Percentiles rank a stretch among this genome's conserved stretches.
Evolutionary conservation across 2,888 invertebrate species (phyloP).

Genomic region (Thymelicus sylvestris): DNA sequence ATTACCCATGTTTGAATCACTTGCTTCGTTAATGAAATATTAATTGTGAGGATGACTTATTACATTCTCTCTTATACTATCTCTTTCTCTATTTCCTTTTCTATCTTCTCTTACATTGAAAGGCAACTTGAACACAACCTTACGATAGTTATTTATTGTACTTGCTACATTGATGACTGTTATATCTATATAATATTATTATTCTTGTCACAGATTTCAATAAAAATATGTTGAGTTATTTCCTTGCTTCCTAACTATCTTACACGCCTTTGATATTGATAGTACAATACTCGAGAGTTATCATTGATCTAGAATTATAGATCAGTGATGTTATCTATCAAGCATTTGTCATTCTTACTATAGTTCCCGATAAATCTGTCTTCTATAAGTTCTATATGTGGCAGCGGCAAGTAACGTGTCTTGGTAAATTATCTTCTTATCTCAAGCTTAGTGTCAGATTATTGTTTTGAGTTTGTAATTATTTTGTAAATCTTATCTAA

Average conservation of each 20-base stretch:
- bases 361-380: constrained; percentile 10
- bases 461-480: constrained; percentile 9
- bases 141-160: too few relatives aligned
- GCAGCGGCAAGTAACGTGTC: neutral
- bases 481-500: constrained; percentile 15
- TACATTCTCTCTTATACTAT: too few relatives aligned
- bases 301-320: constrained; percentile 17
- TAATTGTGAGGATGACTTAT: too few relatives aligned
- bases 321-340: constrained; percentile 4
- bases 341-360: constrained; percentile 12
- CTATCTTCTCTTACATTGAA: too few relatives aligned
- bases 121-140: too few relatives aligned
- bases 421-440: constrained; percentile 10
- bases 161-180: too few relatives aligned
- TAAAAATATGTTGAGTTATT: neutral
- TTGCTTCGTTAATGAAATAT: neutral
- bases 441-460: constrained; percentile 13
- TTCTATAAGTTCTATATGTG: neutral
- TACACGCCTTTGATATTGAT: neutral
- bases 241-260: neutral
- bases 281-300: constrained; percentile 23
- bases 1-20: neutral
- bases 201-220: neutral
- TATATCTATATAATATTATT: neutral
- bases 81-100: too few relatives aligned